These are phyloP conservation scores for Desmophyllum pertusum DNA, from an alignment of 92 coral and sea anemone species.

Conservation along the genomic window DNA sequence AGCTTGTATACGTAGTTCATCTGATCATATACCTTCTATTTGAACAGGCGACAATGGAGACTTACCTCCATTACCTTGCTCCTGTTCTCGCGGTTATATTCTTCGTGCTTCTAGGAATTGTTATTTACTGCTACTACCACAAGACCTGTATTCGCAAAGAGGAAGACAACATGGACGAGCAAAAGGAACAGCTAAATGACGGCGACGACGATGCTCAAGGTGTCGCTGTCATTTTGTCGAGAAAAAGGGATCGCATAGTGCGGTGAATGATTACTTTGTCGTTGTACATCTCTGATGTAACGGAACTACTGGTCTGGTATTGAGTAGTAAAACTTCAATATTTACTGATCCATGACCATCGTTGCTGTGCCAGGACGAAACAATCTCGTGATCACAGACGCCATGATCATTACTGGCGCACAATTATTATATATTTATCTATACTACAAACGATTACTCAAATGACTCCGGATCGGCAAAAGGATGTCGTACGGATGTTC, in stretches of 20 bases:
- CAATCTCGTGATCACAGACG: background rate
- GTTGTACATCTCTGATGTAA: background rate
- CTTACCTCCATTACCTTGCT: background rate
- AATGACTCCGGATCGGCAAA: background rate
- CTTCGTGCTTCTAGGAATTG: conserved; percentile 10
- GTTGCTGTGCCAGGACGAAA: background rate
- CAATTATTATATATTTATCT: too few relatives aligned
- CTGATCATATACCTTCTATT: too few relatives aligned
- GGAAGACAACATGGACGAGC: background rate
- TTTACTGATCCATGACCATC: background rate
- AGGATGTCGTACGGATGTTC: background rate
- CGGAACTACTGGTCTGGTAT: background rate
- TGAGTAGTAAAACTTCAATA: background rate
- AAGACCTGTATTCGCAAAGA: background rate
- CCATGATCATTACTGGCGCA: too few relatives aligned
- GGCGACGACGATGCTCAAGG: background rate
- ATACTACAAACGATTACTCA: too few relatives aligned
- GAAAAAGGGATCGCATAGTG: background rate
- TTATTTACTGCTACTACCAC: conserved; percentile 1
- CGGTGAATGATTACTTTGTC: conserved; percentile 15
- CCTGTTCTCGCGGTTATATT: conserved; percentile 28
- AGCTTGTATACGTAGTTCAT: background rate
- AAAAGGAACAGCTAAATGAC: background rate
- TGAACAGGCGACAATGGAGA: background rate
- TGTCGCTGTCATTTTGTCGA: background rate